phyloP scores from a whole-genome alignment of 2,888 invertebrate species.

The Nipponacmea schrenckii region DNA sequence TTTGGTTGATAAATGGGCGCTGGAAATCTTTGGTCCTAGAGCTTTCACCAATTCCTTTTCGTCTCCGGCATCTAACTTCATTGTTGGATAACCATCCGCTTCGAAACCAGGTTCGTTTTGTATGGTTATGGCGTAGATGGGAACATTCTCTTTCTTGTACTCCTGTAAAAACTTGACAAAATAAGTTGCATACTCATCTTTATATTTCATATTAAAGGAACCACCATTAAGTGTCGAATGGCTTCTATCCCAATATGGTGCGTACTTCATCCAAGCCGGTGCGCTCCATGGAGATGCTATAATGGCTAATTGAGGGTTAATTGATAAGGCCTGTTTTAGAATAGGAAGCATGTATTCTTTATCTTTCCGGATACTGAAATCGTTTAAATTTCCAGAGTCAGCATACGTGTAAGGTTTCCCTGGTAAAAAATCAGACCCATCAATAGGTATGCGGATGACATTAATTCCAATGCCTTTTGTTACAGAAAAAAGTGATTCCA shows the following conservation, averaged over 20 bases:
- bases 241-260: background rate
- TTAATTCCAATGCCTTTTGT: background rate
- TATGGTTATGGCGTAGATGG: background rate
- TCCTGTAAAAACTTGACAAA: background rate
- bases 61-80: background rate
- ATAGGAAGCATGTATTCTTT: background rate
- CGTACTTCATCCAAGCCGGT: background rate
- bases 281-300: background rate
- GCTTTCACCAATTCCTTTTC: background rate
- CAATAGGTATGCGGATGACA: background rate
- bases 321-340: background rate
- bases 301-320: background rate
- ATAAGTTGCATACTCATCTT: background rate
- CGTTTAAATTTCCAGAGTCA: background rate
- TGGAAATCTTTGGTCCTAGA: background rate
- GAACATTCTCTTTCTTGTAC: background rate
- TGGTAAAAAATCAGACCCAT: background rate
- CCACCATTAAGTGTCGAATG: background rate
- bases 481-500: background rate
- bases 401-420: background rate
- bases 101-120: conserved; percentile 1
- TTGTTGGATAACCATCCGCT: background rate
- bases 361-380: background rate
- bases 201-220: background rate
- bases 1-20: background rate